These are phyloP conservation scores for Sus cebifrons DNA, from an alignment of 2,797 vertebrate species.

Conservation along the genomic window DNA sequence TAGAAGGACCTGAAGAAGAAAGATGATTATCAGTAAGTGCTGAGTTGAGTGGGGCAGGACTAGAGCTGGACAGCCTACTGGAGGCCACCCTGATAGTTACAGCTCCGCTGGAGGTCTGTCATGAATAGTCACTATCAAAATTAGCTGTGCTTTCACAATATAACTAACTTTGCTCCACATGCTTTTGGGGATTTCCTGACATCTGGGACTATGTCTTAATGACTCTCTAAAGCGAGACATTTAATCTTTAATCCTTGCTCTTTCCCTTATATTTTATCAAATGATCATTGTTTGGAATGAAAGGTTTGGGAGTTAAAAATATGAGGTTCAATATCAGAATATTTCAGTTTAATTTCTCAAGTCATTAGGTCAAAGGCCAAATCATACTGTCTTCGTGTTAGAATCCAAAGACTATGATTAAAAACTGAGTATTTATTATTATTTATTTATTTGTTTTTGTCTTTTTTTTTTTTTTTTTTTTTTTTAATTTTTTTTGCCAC, in stretches of 20 bases:
- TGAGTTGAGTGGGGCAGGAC: not conserved
- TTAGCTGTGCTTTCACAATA: not conserved
- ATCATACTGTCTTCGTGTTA: not conserved
- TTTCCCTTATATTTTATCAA: not conserved
- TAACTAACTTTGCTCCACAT: too few species aligned
- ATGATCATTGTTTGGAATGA: not conserved
- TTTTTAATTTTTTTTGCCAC: too few species aligned
- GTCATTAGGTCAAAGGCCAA: constrained; percentile 12
- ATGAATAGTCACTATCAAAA: not conserved
- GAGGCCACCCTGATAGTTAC: not conserved
- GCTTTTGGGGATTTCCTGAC: not conserved
- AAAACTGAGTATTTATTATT: not conserved
- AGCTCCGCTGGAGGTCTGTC: not conserved
- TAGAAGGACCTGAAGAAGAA: not conserved
- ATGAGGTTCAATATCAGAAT: not conserved
- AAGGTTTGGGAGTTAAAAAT: constrained; percentile 20
- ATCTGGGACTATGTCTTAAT: not conserved
- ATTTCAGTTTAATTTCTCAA: not conserved
- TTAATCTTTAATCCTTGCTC: not conserved
- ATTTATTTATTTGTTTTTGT: not conserved
- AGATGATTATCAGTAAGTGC: not conserved
- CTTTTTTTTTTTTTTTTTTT: too few species aligned
- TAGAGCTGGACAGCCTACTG: not conserved
- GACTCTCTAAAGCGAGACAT: not conserved
- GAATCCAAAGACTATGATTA: not conserved